Percentiles rank a stretch among this genome's conserved stretches.
phyloP scores from a whole-genome alignment of 1,140 invertebrate genomes.

The Contarinia nasturtii region DNA sequence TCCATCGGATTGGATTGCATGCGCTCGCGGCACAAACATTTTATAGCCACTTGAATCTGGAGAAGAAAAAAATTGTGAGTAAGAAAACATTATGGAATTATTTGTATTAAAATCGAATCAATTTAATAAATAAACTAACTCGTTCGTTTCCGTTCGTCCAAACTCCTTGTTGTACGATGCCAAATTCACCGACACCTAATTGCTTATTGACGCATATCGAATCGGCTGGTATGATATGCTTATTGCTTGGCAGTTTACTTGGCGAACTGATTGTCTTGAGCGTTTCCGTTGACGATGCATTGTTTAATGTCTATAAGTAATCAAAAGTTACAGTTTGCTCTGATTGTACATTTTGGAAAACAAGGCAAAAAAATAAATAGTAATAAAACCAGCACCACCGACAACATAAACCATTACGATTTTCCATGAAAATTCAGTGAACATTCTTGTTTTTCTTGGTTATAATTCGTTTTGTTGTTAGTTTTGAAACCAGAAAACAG shows the following conservation, averaged over 20 bases:
- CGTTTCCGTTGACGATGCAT: conserved; percentile 10
- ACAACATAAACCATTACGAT: too few relatives aligned
- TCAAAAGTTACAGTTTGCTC: conserved; percentile 3
- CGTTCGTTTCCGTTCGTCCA: conserved; percentile 92
- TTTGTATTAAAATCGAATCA: neutral
- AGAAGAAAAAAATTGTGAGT: neutral
- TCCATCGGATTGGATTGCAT: conserved; percentile 92
- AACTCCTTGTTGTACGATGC: conserved; percentile 90
- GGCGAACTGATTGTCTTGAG: conserved; percentile 12
- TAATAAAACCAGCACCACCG: too few relatives aligned
- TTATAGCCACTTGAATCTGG: conserved; percentile 91
- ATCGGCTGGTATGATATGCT: conserved; percentile 90
- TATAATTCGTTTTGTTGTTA: too few relatives aligned
- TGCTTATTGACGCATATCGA: conserved; percentile 88
- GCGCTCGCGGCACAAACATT: conserved; percentile 80
- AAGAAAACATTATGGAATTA: neutral
- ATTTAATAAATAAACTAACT: conserved; percentile 28
- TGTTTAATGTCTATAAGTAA: conserved; percentile 10
- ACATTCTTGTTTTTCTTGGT: too few relatives aligned
- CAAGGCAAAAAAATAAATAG: too few relatives aligned
- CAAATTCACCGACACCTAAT: conserved; percentile 90
- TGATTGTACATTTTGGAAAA: conserved; percentile 20
- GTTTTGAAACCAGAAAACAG: too few relatives aligned
- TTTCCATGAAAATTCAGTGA: too few relatives aligned
- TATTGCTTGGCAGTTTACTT: conserved; percentile 48